A percentile compares a stretch with the other conserved stretches of the same genome.
Evolutionary conservation across 2,113 vertebrate species (phyloP).

Genomic region (Oceanodroma tethys): DNA sequence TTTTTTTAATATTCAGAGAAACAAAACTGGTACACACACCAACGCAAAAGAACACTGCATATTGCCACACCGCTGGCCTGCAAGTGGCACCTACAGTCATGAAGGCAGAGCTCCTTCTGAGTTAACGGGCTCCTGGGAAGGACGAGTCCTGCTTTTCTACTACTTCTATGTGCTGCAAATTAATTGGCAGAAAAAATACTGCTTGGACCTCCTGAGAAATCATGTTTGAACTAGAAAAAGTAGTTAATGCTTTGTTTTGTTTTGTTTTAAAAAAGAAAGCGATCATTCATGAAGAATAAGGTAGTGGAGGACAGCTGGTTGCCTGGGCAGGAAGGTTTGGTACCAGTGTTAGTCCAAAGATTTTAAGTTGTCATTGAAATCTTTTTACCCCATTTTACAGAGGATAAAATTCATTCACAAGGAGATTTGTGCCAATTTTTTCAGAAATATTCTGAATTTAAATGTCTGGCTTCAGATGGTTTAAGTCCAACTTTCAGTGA

Average conservation of each 20-base stretch:
- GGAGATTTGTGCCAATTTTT: neutral
- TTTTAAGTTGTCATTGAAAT: rapidly evolving
- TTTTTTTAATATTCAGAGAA: too few relatives aligned
- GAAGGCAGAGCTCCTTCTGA: neutral
- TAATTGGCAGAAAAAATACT: neutral
- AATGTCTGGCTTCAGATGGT: rapidly evolving
- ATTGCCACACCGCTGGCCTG: neutral
- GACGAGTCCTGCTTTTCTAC: neutral
- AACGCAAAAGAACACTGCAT: rapidly evolving
- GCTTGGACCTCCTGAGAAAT: neutral
- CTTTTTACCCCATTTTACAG: neutral
- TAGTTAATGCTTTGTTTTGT: neutral
- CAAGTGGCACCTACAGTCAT: rapidly evolving
- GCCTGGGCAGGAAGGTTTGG: rapidly evolving
- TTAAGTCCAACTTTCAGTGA: neutral
- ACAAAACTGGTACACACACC: rapidly evolving
- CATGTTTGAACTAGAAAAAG: neutral
- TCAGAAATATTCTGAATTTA: neutral
- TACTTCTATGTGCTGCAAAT: neutral
- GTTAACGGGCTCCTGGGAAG: neutral
- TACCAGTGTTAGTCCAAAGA: neutral
- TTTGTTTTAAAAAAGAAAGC: neutral
- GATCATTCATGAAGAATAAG: rapidly evolving
- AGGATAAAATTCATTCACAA: neutral
- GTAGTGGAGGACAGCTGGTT: too few relatives aligned